Base-by-base conservation (phyloP, 2,113 vertebrate genomes). In the Thalassarche chlororhynchos region DNA sequence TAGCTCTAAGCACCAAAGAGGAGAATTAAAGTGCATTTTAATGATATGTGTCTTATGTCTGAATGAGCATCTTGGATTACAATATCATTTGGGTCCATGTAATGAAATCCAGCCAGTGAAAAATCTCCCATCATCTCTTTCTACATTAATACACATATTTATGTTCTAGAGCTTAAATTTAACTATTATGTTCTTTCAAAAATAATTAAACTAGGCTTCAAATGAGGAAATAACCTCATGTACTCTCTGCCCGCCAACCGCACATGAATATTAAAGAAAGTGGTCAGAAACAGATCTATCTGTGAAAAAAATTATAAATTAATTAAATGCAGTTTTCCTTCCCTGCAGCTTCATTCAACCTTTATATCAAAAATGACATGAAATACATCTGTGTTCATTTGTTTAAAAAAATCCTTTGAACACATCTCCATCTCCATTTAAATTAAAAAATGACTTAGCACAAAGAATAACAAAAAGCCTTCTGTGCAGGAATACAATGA, bases 401-500 rank as follows among this genome's bases (percentile, higher is more conserved):
- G 85, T 55, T 96, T 57, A 51, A 96, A 96, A 81, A 86, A 84
- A 42, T 70, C 66, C 95, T 97, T 93, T 69, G 89, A 92, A 91
- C 75, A 54, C 64, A 66, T 91, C 97, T 96, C 97, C 93, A 86
- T 95, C 93, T 93, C 94, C 92, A 97, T 95, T 91, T 96, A 92
- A 97, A 93, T 96, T 95, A 78, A 90, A 95, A 97, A 98, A 96
- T 93, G 54, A 92, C 95, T 96, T 82, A 44, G 95, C 80, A 84
- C 58, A 92, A 88, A 97, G 89, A 74, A 95, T 83, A 96, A 98
- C 96, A 98, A 97, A 98, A 98, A 96, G 87, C 96, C 97, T 98
- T 98, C 98, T 98, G 97, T 98, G 90, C 94, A 42, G 32, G 80
- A 93, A 82, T 87, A 98, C 96, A 98, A 97, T 98, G 97, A 97